phyloP scores from a whole-genome alignment of 2,113 vertebrate genomes.

The Mandrillus leucophaeus region DNA sequence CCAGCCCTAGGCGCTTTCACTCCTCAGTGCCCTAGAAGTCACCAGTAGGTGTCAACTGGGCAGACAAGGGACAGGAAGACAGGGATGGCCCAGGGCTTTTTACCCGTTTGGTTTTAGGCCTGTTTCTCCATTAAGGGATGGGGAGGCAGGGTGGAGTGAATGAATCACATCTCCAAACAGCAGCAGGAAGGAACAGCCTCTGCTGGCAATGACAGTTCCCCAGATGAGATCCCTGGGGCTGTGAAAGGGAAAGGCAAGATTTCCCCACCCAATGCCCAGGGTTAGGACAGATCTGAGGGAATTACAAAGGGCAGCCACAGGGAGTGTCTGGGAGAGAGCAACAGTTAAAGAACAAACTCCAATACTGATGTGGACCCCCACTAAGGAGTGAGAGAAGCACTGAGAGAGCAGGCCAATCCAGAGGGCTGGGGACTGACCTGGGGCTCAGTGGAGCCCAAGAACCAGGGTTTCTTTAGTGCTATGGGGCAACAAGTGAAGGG shows the following conservation, averaged over 20 bases:
- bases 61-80: slow-evolving; percentile 71
- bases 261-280: slow-evolving; percentile 60
- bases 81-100: slow-evolving; percentile 73
- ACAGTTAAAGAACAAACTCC: slow-evolving; percentile 60
- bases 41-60: slow-evolving; percentile 44
- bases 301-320: slow-evolving; percentile 56
- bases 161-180: slow-evolving; percentile 43
- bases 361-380: slow-evolving; percentile 71
- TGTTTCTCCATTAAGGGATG: slow-evolving; percentile 64
- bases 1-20: slow-evolving; percentile 70
- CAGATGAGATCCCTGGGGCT: neutral
- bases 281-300: slow-evolving; percentile 49
- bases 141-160: slow-evolving; percentile 24
- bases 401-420: slow-evolving; percentile 42
- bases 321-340: slow-evolving; percentile 47
- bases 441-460: slow-evolving; percentile 44
- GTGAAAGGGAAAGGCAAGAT: slow-evolving; percentile 70
- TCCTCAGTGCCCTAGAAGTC: slow-evolving; percentile 69
- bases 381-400: slow-evolving; percentile 42
- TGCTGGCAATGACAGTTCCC: slow-evolving; percentile 21
- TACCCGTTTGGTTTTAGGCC: slow-evolving; percentile 75
- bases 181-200: slow-evolving; percentile 58
- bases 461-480: slow-evolving; percentile 61
- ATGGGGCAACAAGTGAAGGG: slow-evolving; percentile 51
- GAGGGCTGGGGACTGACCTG: slow-evolving; percentile 38